Evolutionary conservation across 2,113 vertebrate species (phyloP), one percentile per base, ranked within the genome.

Genomic region (Corythaixoides concolor): DNA sequence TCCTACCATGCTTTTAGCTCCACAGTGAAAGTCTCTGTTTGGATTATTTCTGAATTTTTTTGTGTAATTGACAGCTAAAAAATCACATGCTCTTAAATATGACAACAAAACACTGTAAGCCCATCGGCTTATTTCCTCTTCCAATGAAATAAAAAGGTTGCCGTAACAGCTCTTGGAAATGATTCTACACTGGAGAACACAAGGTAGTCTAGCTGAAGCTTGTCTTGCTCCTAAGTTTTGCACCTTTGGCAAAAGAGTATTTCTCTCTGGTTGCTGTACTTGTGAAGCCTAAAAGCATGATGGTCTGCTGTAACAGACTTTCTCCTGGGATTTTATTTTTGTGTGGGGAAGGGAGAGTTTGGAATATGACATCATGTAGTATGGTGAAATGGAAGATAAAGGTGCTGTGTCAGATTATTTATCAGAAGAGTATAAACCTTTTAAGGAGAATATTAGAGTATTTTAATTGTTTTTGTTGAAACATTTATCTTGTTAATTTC

Each of bases 341-440:
- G 64, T 96, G 90, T 95, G 92, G 89, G 93, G 90, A 96, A 97
- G 83, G 97, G 95, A 97, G 97, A 97, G 95, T 97, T 96, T 98
- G 95, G 80, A 97, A 91, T 96, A 96, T 17, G 94, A 97, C 97
- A 98, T 98, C 97, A 94, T 96, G 96, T 98, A 77, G 95, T 97
- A 93, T 90, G 96, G 96, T 97, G 72, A 97, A 96, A 96, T 90
- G 94, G 96, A 97, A 97, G 97, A 97, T 91, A 97, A 98, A 95
- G 97, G 98, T 98, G 98, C 98, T 97, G 97, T 97, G 96, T 97
- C 97, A 97, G 97, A 97, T 97, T 98, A 98, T 98, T 98, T 98
- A 98, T 98, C 97, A 97, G 93, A 98, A 97, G 97, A 98, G 74
- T 98, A 98, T 98, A 97, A 96, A 96, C 94, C 96, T 96, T 97